Evolutionary conservation across 2,888 invertebrate genomes (phyloP), one percentile per base, ranked within the genome.

Genomic region (Amorpha juglandis): DNA sequence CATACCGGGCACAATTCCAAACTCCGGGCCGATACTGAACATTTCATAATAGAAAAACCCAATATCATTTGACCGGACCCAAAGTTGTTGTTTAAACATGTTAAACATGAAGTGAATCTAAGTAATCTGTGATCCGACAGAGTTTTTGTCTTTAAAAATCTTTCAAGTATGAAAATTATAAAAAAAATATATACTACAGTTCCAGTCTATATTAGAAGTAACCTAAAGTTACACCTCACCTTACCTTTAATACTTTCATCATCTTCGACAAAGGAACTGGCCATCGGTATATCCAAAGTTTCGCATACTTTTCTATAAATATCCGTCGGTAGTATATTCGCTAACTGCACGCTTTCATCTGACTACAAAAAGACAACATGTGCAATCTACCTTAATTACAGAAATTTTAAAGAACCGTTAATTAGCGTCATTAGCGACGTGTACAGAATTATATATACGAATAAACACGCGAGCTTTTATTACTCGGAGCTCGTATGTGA

Each of bases 241-340:
- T 66, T 71, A 90, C 90, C 82, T 80, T 71, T 67, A 47, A 69
- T 63, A 67, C 68, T 66, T 11, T 72, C 69, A 12, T 67, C 50
- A 66, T 74, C 67, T 12, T 77, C 68, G 27, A 65, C 14, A n/a
- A 67, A 66, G 7, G 68, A 63, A 1, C 66, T 14, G 38, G 75
- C 66, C 6, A 78, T 68, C 0, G 87, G 86, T 35, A 91, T 83
- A 21, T 84, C 78, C 35, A 93, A 78, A 62, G 86, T 87, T 0
- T 71, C 73, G 70, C 91, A 92, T 51, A 93, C 91, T 81, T 82
- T 88, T 70, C 82, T 73, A 67, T 90, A 93, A 6, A 93, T 69
- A n/a, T 88, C 76, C 19, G 74, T 74, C 1, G 93, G 90, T 42
- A 93, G 72, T 21, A 87, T 85, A 78, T 87, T 83, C 6, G 86